Base-by-base conservation (phyloP, 2,888 invertebrate genomes). In the Parnassius apollo region DNA sequence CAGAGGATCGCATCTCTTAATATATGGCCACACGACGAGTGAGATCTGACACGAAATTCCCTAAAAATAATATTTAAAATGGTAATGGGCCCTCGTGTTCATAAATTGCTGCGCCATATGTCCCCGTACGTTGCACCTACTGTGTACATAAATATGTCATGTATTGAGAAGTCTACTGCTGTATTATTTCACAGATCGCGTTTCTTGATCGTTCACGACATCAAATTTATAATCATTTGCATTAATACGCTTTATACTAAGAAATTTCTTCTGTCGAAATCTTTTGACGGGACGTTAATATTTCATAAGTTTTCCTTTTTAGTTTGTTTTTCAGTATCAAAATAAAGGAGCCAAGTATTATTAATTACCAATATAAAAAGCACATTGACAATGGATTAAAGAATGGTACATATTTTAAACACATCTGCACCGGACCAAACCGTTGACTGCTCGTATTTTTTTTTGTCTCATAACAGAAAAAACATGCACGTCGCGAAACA, bases 21-120 rank as follows among this genome's bases (percentile, higher is more conserved):
- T 88, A 89, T 88, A 89, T 84, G 85, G 84, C 76, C 83, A 78
- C 80, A 76, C 85, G 88, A 81, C 85, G 90, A 91, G 88, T 87
- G 91, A 91, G 91, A 91, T 91, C 91, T 91, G 91, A 91, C 91
- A 91, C 89, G 86, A 83, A 88, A 91, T 91, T 91, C 91, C 91
- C 91, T 90, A 91, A 91, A 91, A 91, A 91, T 91, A 91, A 91
- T 91, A 91, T 91, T 91, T 91, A 91, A 91, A 91, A 91, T 91
- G 90, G 90, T 91, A 91, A 91, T 91, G 91, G 91, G 88, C 75
- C 83, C 79, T 81, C 81, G 82, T 82, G 79, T 88, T 91, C 91
- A 91, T 91, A 91, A 91, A 91, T 91, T 91, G 89, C 85, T 84
- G 75, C 86, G 84, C 91, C 91, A 91, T 91, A 89, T 91, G 91